Percentiles rank a stretch among this genome's conserved stretches.
These are phyloP conservation scores for Meandrusa payeni DNA, from an alignment of 2,888 invertebrate genomes.

Conservation along the genomic window DNA sequence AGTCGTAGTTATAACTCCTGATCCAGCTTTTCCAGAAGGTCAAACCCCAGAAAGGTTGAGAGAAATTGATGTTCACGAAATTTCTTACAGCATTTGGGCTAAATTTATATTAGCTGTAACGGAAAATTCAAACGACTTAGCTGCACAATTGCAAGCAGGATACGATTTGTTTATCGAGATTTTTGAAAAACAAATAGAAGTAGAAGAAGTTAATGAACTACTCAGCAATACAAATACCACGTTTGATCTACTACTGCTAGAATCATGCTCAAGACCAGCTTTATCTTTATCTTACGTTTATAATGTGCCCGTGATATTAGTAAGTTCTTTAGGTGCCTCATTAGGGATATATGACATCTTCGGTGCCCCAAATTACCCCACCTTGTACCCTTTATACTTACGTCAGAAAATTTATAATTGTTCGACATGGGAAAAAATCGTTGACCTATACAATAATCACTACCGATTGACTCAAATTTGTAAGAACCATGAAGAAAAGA, in stretches of 20 bases:
- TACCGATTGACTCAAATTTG: conserved; percentile 7
- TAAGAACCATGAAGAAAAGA: conserved; percentile 17
- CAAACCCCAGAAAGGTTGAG: conserved; percentile 35
- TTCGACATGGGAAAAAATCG: conserved; percentile 33
- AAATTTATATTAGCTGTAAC: conserved; percentile 20
- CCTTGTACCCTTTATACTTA: conserved; percentile 33
- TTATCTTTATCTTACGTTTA: conserved; percentile 40
- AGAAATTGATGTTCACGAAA: conserved; percentile 44
- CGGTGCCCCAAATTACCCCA: conserved; percentile 39
- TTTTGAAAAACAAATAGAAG: conserved; percentile 29
- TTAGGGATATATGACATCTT: conserved; percentile 32
- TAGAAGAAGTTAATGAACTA: conserved; percentile 27
- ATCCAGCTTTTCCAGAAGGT: conserved; percentile 34
- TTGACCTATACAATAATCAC: conserved; percentile 26
- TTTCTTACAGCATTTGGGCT: conserved; percentile 31
- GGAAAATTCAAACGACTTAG: conserved; percentile 22
- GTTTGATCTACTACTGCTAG: conserved; percentile 46
- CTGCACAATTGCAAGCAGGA: conserved; percentile 18
- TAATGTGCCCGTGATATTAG: conserved; percentile 46
- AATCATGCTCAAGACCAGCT: conserved; percentile 36
- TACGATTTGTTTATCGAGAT: conserved; percentile 17
- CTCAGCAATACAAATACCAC: conserved; percentile 28
- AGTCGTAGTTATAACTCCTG: conserved; percentile 43
- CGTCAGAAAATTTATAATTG: conserved; percentile 30
- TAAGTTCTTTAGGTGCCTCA: conserved; percentile 43